These are phyloP conservation scores for Bombus superbus DNA, from an alignment of 1,140 invertebrate genomes.

Conservation along the genomic window DNA sequence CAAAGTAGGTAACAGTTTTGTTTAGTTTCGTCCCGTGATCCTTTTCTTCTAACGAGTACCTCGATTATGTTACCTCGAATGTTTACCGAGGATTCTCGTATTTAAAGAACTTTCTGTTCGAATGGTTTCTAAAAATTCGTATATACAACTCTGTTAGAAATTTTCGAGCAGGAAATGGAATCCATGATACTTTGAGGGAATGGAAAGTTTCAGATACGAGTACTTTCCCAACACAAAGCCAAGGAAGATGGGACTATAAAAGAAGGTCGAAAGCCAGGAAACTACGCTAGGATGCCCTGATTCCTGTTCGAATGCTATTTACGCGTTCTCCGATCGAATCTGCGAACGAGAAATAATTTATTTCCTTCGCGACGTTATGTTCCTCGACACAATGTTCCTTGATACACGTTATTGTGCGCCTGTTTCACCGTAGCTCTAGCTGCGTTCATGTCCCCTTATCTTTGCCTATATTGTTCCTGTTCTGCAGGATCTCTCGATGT, in stretches of 20 bases:
- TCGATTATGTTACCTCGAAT: no score
- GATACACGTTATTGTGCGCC: not conserved
- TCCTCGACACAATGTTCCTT: not conserved
- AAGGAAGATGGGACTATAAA: not conserved
- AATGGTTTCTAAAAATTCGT: no score
- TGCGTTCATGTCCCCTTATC: slow-evolving; percentile 3
- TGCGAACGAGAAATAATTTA: slow-evolving; percentile 6
- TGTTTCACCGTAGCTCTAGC: not conserved
- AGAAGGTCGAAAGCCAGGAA: not conserved
- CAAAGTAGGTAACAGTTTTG: no score
- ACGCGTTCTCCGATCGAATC: slow-evolving; percentile 6
- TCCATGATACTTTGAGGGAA: not conserved
- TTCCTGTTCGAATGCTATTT: not conserved
- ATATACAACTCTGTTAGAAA: not conserved
- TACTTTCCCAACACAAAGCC: not conserved
- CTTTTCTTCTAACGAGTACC: no score
- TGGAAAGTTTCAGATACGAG: not conserved
- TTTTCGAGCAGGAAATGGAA: not conserved
- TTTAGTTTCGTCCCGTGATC: no score
- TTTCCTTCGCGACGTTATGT: not conserved
- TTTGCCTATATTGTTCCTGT: not conserved
- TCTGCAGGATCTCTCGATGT: not conserved
- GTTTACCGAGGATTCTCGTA: not conserved
- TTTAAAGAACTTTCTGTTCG: not conserved
- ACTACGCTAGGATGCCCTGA: not conserved